Percentiles rank a stretch among this genome's conserved stretches.
phyloP scores from a whole-genome alignment of 2,113 vertebrate species.

The Noctilio leporinus region DNA sequence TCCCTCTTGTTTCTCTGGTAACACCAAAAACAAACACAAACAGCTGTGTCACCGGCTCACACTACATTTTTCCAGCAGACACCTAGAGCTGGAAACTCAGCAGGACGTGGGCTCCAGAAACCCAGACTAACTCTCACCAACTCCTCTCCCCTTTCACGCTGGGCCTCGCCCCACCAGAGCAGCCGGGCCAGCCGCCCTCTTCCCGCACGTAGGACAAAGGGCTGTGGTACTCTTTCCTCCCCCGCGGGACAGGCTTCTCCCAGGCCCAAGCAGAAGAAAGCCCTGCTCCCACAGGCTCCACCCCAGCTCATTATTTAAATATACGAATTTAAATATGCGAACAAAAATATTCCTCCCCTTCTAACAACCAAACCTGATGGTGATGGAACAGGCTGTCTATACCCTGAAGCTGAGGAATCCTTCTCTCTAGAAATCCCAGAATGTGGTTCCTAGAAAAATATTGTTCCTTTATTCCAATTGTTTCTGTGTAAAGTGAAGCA shows the following conservation, averaged over 20 bases:
- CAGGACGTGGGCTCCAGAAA: slow-evolving; percentile 17
- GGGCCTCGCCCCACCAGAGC: fast-evolving
- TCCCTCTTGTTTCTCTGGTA: slow-evolving; percentile 77
- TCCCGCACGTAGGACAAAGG: background rate
- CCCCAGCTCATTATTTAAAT: background rate
- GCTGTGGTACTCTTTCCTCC: fast-evolving
- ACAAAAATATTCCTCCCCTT: background rate
- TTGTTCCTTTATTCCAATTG: background rate
- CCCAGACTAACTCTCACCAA: background rate
- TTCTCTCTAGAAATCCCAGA: background rate
- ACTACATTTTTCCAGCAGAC: slow-evolving; percentile 26
- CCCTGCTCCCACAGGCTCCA: background rate
- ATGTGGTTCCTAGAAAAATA: background rate
- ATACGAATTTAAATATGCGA: background rate
- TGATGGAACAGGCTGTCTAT: fast-evolving
- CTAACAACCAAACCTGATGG: background rate
- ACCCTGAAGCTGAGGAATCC: background rate
- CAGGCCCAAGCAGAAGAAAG: fast-evolving
- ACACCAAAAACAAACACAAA: slow-evolving; percentile 78
- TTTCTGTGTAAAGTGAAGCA: background rate
- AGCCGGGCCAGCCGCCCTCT: background rate
- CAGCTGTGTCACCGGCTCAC: slow-evolving; percentile 65
- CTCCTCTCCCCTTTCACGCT: background rate
- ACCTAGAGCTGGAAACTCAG: slow-evolving; percentile 19
- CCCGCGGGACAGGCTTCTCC: fast-evolving